Conservation (phyloP, 2,113 vertebrate genomes). For the Dromas ardeola region DNA sequence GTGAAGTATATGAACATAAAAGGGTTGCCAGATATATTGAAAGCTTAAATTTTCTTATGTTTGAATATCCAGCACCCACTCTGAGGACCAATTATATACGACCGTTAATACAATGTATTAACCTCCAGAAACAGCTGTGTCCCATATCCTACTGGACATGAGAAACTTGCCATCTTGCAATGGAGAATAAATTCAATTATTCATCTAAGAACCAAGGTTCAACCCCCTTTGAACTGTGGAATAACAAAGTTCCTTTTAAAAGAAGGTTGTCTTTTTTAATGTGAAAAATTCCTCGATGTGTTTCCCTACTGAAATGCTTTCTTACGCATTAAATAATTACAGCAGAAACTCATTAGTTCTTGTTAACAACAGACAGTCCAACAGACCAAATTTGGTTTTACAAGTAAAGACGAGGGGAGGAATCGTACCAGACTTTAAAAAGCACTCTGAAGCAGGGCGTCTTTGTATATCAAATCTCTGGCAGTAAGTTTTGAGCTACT, state of each 20-base stretch:
- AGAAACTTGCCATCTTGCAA: not conserved
- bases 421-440: not conserved
- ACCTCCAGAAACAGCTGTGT: not conserved
- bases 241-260: not conserved
- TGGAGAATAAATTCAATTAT: not conserved
- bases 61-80: not conserved
- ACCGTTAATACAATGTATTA: not conserved
- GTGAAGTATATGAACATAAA: not conserved
- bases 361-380: not conserved
- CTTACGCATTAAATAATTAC: not conserved
- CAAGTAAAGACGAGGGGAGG: not conserved
- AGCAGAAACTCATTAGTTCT: not conserved
- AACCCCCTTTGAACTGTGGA: not conserved
- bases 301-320: not conserved
- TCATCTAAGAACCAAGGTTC: not conserved
- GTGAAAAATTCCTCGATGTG: not conserved
- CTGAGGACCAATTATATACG: too few relatives aligned
- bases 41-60: not conserved
- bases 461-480: not conserved
- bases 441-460: not conserved
- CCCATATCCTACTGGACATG: not conserved
- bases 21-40: not conserved
- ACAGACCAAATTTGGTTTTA: not conserved
- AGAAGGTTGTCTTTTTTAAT: not conserved
- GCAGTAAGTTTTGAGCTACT: not conserved